Evolutionary conservation across 2,113 vertebrate species (phyloP).

Genomic region (Caretta caretta): DNA sequence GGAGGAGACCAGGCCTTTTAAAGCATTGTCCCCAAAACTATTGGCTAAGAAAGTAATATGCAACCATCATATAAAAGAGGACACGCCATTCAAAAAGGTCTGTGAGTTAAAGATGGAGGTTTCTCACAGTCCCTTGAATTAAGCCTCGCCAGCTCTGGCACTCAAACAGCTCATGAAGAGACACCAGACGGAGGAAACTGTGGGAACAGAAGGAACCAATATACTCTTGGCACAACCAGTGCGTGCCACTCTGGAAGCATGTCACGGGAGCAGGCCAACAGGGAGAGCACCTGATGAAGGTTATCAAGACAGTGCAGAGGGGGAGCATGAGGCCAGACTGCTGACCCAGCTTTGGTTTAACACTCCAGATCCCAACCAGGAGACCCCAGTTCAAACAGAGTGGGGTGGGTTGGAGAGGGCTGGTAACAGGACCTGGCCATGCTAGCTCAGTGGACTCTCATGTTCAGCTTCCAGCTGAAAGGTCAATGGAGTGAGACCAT

Average conservation of each 20-base stretch:
- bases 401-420: background rate
- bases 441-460: background rate
- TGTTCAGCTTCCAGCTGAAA: background rate
- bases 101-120: no score
- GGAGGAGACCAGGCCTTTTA: no score
- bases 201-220: no score
- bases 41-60: background rate
- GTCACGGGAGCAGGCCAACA: no score
- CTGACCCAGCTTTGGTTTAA: background rate
- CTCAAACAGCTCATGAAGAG: no score
- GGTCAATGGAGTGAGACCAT: background rate
- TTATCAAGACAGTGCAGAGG: background rate
- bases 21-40: no score
- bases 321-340: background rate
- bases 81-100: background rate
- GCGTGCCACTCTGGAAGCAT: no score
- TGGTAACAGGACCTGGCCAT: background rate
- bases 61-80: background rate
- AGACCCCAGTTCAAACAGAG: background rate
- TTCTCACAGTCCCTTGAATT: no score
- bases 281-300: background rate
- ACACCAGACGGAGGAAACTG: no score
- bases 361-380: background rate
- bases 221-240: no score
- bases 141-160: no score